Evolutionary conservation across 2,797 vertebrate genomes (phyloP).

Genomic region (Nyctalus aviator): DNA sequence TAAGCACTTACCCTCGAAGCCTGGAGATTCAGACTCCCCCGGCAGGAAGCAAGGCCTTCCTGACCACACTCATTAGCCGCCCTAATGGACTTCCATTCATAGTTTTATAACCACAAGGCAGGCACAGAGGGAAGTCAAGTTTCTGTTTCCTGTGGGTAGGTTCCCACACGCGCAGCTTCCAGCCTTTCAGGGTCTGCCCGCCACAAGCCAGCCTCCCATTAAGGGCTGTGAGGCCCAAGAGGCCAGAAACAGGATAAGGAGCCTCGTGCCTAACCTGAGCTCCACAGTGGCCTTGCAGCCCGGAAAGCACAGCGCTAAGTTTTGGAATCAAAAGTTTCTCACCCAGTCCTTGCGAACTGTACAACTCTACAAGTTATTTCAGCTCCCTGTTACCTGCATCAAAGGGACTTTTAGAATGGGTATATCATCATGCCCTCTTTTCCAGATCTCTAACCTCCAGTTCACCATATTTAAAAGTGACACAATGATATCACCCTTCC

Average conservation of each 20-base stretch:
- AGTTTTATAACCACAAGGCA: constrained; percentile 66
- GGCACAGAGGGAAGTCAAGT: neutral
- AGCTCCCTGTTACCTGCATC: neutral
- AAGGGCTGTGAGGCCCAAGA: neutral
- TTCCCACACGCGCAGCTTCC: constrained; percentile 19
- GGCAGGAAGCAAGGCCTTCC: constrained; percentile 67
- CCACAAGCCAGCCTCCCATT: neutral
- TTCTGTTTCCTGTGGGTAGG: constrained; percentile 23
- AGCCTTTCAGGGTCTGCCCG: constrained; percentile 14
- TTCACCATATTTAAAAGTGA: constrained; percentile 30
- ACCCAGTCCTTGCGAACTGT: neutral
- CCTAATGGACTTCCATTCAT: constrained; percentile 75
- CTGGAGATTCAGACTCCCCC: constrained; percentile 46
- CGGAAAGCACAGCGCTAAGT: neutral
- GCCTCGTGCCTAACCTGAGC: neutral
- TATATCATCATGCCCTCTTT: neutral
- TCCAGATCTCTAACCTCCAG: neutral
- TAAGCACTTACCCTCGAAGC: constrained; percentile 2
- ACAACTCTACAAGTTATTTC: neutral
- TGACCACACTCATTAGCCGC: constrained; percentile 56
- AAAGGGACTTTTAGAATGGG: neutral
- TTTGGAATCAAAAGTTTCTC: constrained; percentile 38
- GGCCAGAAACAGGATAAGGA: neutral
- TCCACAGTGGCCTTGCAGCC: neutral
- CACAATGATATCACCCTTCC: neutral